Base-by-base conservation (phyloP, 2,888 invertebrate species). In the Proisotoma minuta region DNA sequence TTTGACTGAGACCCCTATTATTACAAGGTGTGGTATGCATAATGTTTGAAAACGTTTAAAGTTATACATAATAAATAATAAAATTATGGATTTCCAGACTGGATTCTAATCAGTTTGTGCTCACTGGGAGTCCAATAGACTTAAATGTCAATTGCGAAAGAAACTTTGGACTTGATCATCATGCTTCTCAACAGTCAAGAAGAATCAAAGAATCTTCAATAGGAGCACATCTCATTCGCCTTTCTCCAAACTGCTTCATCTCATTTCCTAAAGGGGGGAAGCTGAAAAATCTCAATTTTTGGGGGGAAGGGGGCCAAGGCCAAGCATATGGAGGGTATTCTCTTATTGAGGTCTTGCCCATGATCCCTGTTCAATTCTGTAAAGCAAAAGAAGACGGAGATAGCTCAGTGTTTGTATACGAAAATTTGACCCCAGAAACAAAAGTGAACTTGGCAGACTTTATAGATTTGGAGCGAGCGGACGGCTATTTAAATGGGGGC, bases 311-410 rank as follows among this genome's bases (percentile, higher is more conserved):
- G 3, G 18, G 18, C 18, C 15, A n/a, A 5, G 15, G 18, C 15
- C 20, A 43, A 5, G 5, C 20, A 18, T 43, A 43, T 43, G 54
- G 26, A 24, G 23, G 34, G 27, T 43, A 26, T 3, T 23, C 34
- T 5, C 28, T 60, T 47, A 53, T 47, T n/a, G n/a, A 22, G 5
- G 43, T 59, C n/a, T 49, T 24, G 12, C 51, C 62, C 1, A 62
- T 65, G 8, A 57, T 65, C 15, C 65, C 65, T 12, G 57, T 59
- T 34, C 59, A 62, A 51, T 65, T 65, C 53, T 59, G 18, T 58
- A n/a, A 61, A 50, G 48, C 24, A 23, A 57, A 51, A 47, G 20
- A 51, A 15, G 5, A 20, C 2, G 2, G 52, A n/a, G 15, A 49
- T 18, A 8, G 22, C 22, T 34, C 4, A 12, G 27, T 1, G 1